These are phyloP conservation scores for Equus przewalskii DNA, from an alignment of 2,113 vertebrate genomes.

Conservation along the genomic window DNA sequence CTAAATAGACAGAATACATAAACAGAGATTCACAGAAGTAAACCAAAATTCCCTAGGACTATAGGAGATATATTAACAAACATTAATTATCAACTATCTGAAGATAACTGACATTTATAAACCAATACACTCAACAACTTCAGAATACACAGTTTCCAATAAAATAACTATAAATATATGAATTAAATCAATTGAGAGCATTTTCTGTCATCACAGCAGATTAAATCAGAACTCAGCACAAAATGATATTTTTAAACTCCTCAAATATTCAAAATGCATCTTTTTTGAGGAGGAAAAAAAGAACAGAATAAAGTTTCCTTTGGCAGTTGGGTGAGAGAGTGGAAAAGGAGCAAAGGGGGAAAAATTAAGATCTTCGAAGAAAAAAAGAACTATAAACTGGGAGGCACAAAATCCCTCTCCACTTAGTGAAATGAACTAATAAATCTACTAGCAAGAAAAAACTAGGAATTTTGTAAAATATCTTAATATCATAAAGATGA, in stretches of 20 bases:
- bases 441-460: not conserved
- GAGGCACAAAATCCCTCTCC: not conserved
- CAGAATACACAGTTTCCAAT: not conserved
- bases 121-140: no score
- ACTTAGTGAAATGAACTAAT: no score
- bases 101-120: not conserved
- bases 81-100: not conserved
- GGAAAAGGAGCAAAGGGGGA: not conserved
- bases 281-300: not conserved
- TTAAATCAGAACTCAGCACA: not conserved
- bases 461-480: not conserved
- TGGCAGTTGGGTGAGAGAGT: not conserved
- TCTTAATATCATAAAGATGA: no score
- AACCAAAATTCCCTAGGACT: not conserved
- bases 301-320: no score
- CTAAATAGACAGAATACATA: not conserved
- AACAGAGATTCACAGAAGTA: not conserved
- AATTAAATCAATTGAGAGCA: not conserved
- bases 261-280: not conserved
- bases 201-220: not conserved
- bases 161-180: not conserved
- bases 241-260: not conserved
- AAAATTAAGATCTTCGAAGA: not conserved
- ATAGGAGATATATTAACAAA: not conserved
- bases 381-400: not conserved